These are phyloP conservation scores for Drosophila formosana DNA, from an alignment of 2,888 invertebrate genomes.

Conservation along the genomic window DNA sequence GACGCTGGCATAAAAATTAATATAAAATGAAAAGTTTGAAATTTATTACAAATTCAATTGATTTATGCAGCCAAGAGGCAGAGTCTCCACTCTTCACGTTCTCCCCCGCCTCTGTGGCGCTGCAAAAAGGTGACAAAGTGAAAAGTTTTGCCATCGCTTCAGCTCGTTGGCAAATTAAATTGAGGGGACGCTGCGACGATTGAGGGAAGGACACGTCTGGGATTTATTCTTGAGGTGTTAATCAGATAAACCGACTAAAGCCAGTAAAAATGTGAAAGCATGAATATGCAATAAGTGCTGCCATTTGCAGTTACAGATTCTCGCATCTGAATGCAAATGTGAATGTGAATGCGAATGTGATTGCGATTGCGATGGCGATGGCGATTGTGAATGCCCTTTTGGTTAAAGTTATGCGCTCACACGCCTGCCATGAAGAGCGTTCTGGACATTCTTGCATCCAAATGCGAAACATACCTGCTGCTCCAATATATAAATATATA, in stretches of 20 bases:
- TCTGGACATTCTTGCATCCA: constrained; percentile 37
- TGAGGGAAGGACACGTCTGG: constrained; percentile 33
- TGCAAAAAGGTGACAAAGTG: constrained; percentile 73
- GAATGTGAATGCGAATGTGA: constrained; percentile 1
- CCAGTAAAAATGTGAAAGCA: constrained; percentile 36
- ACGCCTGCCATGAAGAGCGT: constrained; percentile 39
- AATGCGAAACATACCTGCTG: constrained; percentile 21
- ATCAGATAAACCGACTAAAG: constrained; percentile 67
- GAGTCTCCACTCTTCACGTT: not conserved
- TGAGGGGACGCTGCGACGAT: constrained; percentile 33
- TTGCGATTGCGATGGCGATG: constrained; percentile 8
- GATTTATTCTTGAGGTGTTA: constrained; percentile 59
- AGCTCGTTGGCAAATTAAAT: constrained; percentile 68
- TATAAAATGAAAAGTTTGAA: constrained; percentile 80
- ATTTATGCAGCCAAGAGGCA: constrained; percentile 63
- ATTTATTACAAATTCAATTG: constrained; percentile 80
- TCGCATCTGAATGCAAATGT: constrained; percentile 18
- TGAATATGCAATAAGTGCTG: constrained; percentile 45
- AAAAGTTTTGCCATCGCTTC: constrained; percentile 59
- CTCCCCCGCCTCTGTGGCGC: not conserved
- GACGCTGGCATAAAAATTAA: constrained; percentile 74
- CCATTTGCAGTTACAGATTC: constrained; percentile 5
- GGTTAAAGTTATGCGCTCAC: constrained; percentile 67
- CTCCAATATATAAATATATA: constrained; percentile 12
- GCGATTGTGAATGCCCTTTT: constrained; percentile 6